Base-by-base conservation (phyloP, 2,797 vertebrate species). In the Fringilla coelebs region DNA sequence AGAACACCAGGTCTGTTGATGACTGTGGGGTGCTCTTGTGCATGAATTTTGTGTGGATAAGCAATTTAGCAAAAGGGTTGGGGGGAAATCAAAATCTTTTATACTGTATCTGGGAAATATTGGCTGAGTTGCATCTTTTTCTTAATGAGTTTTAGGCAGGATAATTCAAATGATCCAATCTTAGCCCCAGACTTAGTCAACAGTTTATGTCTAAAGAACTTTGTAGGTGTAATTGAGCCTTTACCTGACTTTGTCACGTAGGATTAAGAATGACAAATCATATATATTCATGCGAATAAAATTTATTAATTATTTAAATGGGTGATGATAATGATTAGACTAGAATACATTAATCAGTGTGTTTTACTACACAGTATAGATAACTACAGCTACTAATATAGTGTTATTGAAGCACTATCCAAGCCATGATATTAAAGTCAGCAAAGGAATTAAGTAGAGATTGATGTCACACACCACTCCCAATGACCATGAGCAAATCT, bases 71-170 rank as follows among this genome's bases (percentile, higher is more conserved):
- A 54, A 41, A 51, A 13, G 24, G 6, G 17, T 1, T 2, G 4
- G 2, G 2, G 0, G 13, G 18, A 31, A 14, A 9, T 3, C 7
- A 25, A 71, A 63, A 49, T 5, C 1, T 54, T 51, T 81, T 43
- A 5, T 41, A 25, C 2, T 22, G 7, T 29, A 4, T 67, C 9
- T 60, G 20, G 17, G n/a, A 85, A 71, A 2, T 74, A 71, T 31
- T 85, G 24, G 9, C 21, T 19, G 13, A 60, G 31, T 11, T 17
- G 9, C 16, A 29, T 24, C 2, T 72, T 34, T 41, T 54, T 32
- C 5, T 51, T 60, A 10, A 2, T 15, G 19, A 68, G 11, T 55
- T 22, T 55, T 34, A 63, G 54, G 26, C 9, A n/a, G 31, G 36
- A 38, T 46, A 55, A 79, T 75, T 38, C 11, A 5, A 76, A 9